These are phyloP conservation scores for Hydrozoanthus gracilis DNA, from an alignment of 92 coral and sea anemone genomes.

Conservation along the genomic window DNA sequence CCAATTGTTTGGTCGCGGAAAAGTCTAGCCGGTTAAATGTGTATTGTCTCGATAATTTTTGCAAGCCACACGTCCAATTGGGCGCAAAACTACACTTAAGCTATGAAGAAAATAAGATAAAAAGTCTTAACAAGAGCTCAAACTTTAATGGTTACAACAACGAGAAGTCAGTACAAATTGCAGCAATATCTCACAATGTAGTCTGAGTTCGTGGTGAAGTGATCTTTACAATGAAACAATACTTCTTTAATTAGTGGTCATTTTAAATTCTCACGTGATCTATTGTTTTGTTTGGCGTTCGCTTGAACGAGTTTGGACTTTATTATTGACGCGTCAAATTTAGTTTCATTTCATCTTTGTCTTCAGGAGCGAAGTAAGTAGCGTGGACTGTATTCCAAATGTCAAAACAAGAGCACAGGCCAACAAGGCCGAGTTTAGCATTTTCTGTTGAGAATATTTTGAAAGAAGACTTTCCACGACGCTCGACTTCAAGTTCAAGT, in stretches of 20 bases:
- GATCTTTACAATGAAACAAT: conserved; percentile 25
- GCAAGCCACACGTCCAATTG: not conserved
- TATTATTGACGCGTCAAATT: conserved; percentile 36
- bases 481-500: conserved; percentile 10
- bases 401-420: conserved; percentile 51
- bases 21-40: not conserved
- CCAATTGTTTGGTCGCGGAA: not conserved
- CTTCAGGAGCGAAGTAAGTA: conserved; percentile 32
- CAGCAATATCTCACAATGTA: conserved; percentile 33
- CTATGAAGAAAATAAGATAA: not conserved
- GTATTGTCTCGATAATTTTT: not conserved
- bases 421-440: conserved; percentile 30
- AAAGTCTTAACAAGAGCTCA: not conserved
- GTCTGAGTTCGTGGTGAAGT: conserved; percentile 45
- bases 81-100: conserved; percentile 37
- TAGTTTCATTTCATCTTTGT: conserved; percentile 40
- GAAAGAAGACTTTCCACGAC: conserved; percentile 31
- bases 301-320: conserved; percentile 41
- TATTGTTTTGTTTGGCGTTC: conserved; percentile 44
- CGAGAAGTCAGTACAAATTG: conserved; percentile 26
- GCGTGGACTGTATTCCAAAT: conserved; percentile 33
- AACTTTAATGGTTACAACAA: conserved; percentile 23
- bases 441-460: conserved; percentile 45
- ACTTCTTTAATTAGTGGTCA: conserved; percentile 37
- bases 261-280: conserved; percentile 51